Evolutionary conservation across 2,797 vertebrate genomes (phyloP).

Genomic region (Chiroxiphia lanceolata): DNA sequence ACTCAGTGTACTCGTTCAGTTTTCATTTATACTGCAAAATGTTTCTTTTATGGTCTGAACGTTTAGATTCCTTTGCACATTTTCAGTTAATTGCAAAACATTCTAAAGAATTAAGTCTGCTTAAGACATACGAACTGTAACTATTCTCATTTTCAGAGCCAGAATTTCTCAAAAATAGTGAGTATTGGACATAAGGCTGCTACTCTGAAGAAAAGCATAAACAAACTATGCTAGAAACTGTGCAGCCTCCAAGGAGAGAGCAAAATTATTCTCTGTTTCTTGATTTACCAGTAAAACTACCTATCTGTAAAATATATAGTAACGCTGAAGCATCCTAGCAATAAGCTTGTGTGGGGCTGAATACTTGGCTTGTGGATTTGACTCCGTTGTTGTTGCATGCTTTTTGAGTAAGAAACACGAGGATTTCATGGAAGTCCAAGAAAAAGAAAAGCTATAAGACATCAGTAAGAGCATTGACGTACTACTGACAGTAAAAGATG

Average conservation of each 20-base stretch:
- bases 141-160: not conserved
- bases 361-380: not conserved
- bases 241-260: not conserved
- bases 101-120: not conserved
- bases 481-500: not conserved
- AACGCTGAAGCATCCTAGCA: not conserved
- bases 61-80: not conserved
- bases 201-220: not conserved
- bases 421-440: not conserved
- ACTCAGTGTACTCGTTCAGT: not conserved
- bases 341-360: not conserved
- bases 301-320: not conserved
- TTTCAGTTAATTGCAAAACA: not conserved
- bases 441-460: not conserved
- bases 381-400: not conserved
- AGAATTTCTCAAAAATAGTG: not conserved
- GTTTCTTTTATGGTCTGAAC: not conserved
- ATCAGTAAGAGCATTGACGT: not conserved
- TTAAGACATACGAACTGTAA: not conserved
- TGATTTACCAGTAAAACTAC: not conserved
- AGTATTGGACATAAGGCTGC: not conserved
- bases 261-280: not conserved
- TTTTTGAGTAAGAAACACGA: not conserved
- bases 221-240: not conserved
- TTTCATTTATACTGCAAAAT: not conserved